Base-by-base conservation (phyloP, 2,888 invertebrate genomes). In the Zelleria hepariella region DNA sequence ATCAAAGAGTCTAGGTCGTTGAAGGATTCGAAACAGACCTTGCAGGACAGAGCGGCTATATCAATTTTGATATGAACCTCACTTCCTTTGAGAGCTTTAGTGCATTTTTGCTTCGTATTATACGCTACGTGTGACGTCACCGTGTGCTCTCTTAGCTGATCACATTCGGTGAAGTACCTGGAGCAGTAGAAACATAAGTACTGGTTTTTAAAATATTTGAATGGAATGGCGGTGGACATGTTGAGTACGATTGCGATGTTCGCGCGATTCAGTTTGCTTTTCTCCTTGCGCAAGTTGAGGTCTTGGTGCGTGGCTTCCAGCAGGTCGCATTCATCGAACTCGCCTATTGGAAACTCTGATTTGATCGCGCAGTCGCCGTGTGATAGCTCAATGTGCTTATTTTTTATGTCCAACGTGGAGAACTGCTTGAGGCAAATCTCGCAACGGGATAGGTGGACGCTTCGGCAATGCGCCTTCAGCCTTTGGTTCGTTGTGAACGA, bases 111-210 rank as follows among this genome's bases (percentile, higher is more conserved):
- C 54, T 69, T 66, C 1, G 65, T 62, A 60, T 68, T 58, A 58
- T 58, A 58, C 15, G 58, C 58, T 58, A 58, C 58, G 25, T 58
- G 26, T 59, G 58, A 42, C 55, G 54, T 71, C 66, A 63, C 61
- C 2, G 68, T 68, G 32, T 74, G 75, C 3, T 68, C 65, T 58
- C 64, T 66, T 26, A 71, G 21, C 48, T 62, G 59, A 59, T 71
- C 67, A 56, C 69, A 65, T 57, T 75, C 64, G 7, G 61, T 59
- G 26, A 68, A 72, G 61, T 68, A 67, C 61, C 69, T 67, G 0
- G 70, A 64, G 56, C 78, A 78, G 54, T 72, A 72, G 58, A 75
- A 74, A 59, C 77, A 77, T 10, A 70, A 65, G 54, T 74, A 77
- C 60, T 66, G 65, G 58, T 72, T 72, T 62, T 68, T 70, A 57